Evolutionary conservation across 2,888 invertebrate genomes (phyloP).

Genomic region (Xestobium rufovillosum): DNA sequence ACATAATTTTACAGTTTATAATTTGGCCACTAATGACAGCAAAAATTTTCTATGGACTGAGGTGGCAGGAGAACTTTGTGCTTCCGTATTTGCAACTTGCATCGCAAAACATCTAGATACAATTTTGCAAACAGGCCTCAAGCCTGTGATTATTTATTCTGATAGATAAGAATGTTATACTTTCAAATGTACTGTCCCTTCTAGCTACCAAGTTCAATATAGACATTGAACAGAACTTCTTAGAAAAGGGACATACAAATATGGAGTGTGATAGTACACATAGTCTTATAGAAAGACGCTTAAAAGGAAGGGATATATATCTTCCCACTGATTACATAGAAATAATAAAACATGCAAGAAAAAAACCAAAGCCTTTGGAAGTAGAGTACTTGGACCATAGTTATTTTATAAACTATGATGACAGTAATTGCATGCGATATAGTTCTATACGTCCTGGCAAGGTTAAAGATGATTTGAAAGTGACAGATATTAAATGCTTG

Average conservation of each 20-base stretch:
- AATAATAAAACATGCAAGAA: no score
- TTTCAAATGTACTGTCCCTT: constrained; percentile 2
- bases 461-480: constrained; percentile 11
- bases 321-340: constrained; percentile 15
- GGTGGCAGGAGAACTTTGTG: constrained; percentile 9
- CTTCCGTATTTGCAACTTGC: constrained; percentile 11
- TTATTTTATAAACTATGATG: constrained; percentile 16
- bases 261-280: no score
- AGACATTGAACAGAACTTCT: constrained; percentile 14
- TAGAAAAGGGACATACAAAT: constrained; percentile 14
- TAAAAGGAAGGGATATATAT: no score
- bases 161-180: background rate
- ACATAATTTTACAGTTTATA: constrained; percentile 21
- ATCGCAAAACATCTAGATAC: constrained; percentile 6
- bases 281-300: no score
- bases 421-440: constrained; percentile 12
- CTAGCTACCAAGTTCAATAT: constrained; percentile 4
- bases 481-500: no score
- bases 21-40: constrained; percentile 10
- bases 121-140: background rate
- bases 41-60: constrained; percentile 13
- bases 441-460: constrained; percentile 13
- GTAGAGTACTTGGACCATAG: constrained; percentile 15
- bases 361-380: constrained; percentile 14
- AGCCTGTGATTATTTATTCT: constrained; percentile 1